Conservation (phyloP, 37 sponge, comb jelly and placozoan genomes). For the Aphrocallistes beatrix region DNA sequence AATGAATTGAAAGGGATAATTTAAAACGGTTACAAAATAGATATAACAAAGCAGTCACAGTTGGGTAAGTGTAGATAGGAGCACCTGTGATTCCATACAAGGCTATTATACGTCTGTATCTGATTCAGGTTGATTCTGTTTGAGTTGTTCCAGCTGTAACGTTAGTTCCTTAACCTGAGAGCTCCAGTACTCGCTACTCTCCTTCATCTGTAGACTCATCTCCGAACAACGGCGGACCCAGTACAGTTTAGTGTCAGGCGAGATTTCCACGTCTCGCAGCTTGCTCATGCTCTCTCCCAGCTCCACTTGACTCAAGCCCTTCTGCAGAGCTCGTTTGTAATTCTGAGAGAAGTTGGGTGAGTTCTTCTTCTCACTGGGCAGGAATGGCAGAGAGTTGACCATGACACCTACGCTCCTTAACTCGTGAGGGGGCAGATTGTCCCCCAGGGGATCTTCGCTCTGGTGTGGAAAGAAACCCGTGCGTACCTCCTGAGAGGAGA, state of each 20-base stretch:
- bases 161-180: neutral
- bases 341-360: slow-evolving; percentile 4
- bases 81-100: no score
- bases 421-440: neutral
- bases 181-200: slow-evolving; percentile 11
- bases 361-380: neutral
- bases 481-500: neutral
- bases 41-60: no score
- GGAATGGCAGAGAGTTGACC: neutral
- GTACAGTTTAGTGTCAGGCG: neutral
- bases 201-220: slow-evolving; percentile 14
- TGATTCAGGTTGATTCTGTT: no score
- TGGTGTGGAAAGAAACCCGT: neutral
- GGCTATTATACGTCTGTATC: no score
- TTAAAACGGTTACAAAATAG: no score
- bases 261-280: neutral
- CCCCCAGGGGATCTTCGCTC: neutral
- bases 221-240: neutral
- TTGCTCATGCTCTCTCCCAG: neutral
- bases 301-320: neutral
- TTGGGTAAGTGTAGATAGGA: no score
- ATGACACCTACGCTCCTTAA: no score
- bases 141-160: neutral
- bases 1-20: no score
- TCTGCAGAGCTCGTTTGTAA: neutral